These are phyloP conservation scores for Lycodopsis pacificus DNA, from an alignment of 2,797 vertebrate species.

Conservation along the genomic window DNA sequence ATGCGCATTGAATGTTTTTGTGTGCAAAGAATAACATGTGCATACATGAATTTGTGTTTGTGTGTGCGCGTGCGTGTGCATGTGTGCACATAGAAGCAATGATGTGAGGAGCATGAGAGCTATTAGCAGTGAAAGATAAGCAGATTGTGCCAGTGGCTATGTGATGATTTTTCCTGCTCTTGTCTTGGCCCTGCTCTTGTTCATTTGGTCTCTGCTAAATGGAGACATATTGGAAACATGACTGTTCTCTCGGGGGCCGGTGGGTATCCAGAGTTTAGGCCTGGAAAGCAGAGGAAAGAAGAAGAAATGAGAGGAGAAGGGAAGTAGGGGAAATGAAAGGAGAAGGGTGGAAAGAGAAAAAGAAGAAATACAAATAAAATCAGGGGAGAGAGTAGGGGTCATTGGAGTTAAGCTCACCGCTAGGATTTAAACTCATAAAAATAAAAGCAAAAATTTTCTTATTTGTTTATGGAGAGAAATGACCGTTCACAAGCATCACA, in stretches of 20 bases:
- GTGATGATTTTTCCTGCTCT: constrained; percentile 75
- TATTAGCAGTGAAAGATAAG: constrained; percentile 75
- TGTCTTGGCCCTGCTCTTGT: constrained; percentile 63
- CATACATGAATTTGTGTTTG: constrained; percentile 58
- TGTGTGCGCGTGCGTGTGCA: background rate
- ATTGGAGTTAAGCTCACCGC: constrained; percentile 40
- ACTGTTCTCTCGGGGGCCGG: constrained; percentile 55
- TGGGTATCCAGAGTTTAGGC: constrained; percentile 58
- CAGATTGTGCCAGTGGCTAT: constrained; percentile 68
- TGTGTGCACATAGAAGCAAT: constrained; percentile 21
- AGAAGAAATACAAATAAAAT: constrained; percentile 48
- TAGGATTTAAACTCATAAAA: constrained; percentile 66
- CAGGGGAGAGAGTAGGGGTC: constrained; percentile 28
- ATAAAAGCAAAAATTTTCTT: constrained; percentile 53
- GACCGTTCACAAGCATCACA: constrained; percentile 68
- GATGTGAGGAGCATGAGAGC: constrained; percentile 60
- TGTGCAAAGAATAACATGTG: constrained; percentile 70
- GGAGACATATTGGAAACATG: constrained; percentile 74
- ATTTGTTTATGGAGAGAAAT: constrained; percentile 72
- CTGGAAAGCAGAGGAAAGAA: constrained; percentile 45
- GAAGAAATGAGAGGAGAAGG: constrained; percentile 42
- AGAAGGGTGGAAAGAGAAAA: constrained; percentile 49
- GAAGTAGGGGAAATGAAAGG: constrained; percentile 49
- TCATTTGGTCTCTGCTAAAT: constrained; percentile 72
- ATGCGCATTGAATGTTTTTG: constrained; percentile 65